Conservation (phyloP, 2,113 vertebrate species). For the Corvus hawaiiensis region DNA sequence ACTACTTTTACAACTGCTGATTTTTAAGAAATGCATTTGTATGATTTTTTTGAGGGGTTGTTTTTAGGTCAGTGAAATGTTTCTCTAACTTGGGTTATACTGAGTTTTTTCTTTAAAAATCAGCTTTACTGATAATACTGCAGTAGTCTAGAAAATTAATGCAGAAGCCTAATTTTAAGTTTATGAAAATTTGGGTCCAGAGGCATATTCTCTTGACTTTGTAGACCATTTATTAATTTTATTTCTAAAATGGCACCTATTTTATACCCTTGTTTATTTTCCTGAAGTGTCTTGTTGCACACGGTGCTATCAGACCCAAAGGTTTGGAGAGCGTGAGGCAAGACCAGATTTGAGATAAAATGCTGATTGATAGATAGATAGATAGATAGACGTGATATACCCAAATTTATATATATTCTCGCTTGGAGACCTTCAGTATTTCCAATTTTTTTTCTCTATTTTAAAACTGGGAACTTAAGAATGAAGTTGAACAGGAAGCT, state of each 20-base stretch:
- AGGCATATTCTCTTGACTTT: neutral
- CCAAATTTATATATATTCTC: neutral
- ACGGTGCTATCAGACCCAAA: neutral
- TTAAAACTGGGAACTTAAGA: neutral
- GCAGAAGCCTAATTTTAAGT: neutral
- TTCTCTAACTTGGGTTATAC: neutral
- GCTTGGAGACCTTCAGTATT: neutral
- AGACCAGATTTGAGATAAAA: neutral
- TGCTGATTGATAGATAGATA: neutral
- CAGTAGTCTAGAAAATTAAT: neutral
- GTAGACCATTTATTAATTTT: neutral
- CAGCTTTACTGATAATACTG: neutral
- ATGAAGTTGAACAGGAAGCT: slow-evolving; percentile 10
- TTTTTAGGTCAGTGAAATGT: neutral
- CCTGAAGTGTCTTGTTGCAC: neutral
- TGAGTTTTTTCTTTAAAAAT: neutral
- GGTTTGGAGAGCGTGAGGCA: neutral
- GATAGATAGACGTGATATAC: neutral
- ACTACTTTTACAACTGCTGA: neutral
- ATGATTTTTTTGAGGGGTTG: accelerated
- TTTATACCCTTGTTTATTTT: neutral
- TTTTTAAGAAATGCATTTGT: neutral
- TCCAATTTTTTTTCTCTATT: neutral
- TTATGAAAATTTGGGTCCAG: neutral
- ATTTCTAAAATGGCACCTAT: neutral